Evolutionary conservation across 2,888 invertebrate genomes (phyloP).

Genomic region (Drosophila sordidula): DNA sequence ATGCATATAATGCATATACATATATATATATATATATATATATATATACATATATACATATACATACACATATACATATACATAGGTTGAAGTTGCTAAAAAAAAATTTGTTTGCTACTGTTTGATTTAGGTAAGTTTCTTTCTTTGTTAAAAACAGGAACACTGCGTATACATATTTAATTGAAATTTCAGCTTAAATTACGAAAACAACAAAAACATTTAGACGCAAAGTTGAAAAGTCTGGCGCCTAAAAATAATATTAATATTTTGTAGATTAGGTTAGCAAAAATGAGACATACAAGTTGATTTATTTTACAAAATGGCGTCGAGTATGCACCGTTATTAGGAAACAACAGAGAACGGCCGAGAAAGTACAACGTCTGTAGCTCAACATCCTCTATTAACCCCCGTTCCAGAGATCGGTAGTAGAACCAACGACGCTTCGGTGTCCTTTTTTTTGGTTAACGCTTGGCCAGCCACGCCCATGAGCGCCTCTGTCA

Average conservation of each 20-base stretch:
- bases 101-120: conserved; percentile 4
- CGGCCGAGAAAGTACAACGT: not conserved
- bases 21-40: conserved; percentile 4
- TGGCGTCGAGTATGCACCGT: conserved; percentile 5
- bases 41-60: conserved; percentile 1
- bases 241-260: conserved; percentile 45
- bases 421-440: conserved; percentile 2
- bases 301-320: conserved; percentile 26
- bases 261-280: conserved; percentile 30
- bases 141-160: conserved; percentile 28
- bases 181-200: conserved; percentile 51
- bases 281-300: conserved; percentile 40
- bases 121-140: conserved; percentile 12
- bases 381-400: not conserved
- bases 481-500: not conserved
- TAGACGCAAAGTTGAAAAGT: conserved; percentile 43
- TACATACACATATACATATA: conserved; percentile 3
- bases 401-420: conserved; percentile 2
- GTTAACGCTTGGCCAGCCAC: not conserved
- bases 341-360: conserved; percentile 6
- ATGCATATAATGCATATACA: conserved; percentile 9
- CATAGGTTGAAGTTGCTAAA: not conserved
- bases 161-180: conserved; percentile 44
- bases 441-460: conserved; percentile 1
- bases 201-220: conserved; percentile 66